These are phyloP conservation scores for Hystrix cristata DNA, from an alignment of 2,113 vertebrate genomes.

Conservation along the genomic window DNA sequence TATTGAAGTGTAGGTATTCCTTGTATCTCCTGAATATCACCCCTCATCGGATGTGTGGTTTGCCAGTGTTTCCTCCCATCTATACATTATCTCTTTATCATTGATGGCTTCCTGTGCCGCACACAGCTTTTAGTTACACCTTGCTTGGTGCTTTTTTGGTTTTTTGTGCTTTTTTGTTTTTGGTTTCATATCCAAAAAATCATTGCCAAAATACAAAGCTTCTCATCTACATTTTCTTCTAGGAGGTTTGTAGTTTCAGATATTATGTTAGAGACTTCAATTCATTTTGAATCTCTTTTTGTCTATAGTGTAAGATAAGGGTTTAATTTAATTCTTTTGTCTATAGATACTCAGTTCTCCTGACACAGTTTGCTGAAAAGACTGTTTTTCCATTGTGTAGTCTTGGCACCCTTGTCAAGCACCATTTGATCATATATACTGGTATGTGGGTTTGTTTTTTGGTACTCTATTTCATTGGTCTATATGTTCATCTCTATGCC, in stretches of 20 bases:
- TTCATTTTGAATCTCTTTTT: constrained; percentile 22
- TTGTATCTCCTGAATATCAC: background rate
- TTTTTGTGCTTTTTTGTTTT: background rate
- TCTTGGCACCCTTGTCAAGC: constrained; percentile 2
- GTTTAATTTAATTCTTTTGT: constrained; percentile 39
- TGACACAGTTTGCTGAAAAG: background rate
- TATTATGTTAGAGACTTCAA: constrained; percentile 7
- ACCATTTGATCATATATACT: background rate
- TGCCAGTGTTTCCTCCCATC: background rate
- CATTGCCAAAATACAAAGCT: background rate
- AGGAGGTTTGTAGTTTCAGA: background rate
- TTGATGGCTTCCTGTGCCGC: background rate
- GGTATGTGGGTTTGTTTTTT: background rate
- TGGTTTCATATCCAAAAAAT: background rate
- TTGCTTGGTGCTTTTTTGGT: background rate
- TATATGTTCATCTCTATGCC: background rate
- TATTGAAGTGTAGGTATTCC: background rate
- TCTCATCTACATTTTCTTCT: background rate
- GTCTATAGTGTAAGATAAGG: background rate
- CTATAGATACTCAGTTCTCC: background rate
- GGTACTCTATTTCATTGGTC: background rate
- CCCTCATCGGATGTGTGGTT: background rate
- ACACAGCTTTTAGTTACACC: background rate
- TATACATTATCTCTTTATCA: background rate
- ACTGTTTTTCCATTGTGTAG: background rate